phyloP scores from a whole-genome alignment of 2,113 vertebrate genomes.

The Amphilophus citrinellus region DNA sequence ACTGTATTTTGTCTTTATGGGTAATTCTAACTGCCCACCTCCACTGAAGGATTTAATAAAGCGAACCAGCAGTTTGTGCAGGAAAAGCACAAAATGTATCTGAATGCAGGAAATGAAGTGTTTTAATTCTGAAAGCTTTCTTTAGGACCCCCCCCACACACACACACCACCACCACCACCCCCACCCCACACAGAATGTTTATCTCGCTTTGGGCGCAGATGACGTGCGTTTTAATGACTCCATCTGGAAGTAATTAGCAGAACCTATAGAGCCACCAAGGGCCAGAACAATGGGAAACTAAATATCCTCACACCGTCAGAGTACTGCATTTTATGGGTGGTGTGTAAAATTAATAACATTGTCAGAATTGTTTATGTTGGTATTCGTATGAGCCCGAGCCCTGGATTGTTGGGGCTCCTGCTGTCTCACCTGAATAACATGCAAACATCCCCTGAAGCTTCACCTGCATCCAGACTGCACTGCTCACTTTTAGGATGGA shows the following conservation, averaged over 20 bases:
- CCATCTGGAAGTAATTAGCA: no score
- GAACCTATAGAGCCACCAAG: no score
- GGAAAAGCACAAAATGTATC: neutral
- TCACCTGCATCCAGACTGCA: neutral
- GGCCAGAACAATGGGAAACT: no score
- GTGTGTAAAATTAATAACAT: neutral
- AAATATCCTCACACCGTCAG: neutral
- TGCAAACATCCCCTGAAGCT: neutral
- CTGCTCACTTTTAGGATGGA: neutral
- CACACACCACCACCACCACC: no score
- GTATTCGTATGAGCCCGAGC: no score
- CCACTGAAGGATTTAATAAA: neutral
- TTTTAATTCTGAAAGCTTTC: neutral
- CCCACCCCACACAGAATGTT: no score
- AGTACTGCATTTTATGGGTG: rapidly evolving
- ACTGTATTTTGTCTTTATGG: rapidly evolving
- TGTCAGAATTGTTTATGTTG: neutral
- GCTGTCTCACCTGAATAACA: rapidly evolving
- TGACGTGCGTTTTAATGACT: neutral
- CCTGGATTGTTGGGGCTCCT: neutral
- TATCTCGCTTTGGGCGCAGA: no score
- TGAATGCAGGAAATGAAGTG: neutral
- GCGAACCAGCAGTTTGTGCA: neutral
- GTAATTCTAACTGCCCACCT: neutral
- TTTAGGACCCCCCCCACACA: no score